Percentiles rank a stretch among this genome's conserved stretches.
phyloP scores from a whole-genome alignment of 2,113 vertebrate genomes.

The Aspidoscelis tigris region DNA sequence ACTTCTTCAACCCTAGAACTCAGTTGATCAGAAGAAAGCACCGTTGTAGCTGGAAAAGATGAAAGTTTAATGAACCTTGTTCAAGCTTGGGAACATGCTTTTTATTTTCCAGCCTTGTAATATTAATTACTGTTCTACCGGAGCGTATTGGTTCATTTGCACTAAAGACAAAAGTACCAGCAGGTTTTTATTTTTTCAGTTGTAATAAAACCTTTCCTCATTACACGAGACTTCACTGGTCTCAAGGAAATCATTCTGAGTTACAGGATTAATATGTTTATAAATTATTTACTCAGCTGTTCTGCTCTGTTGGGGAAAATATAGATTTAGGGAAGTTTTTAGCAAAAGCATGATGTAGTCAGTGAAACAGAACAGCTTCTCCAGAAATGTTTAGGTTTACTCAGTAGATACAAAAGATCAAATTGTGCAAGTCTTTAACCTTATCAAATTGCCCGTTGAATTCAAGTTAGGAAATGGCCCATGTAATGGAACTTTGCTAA shows the following conservation, averaged over 20 bases:
- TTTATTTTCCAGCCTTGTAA: not conserved
- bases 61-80: not conserved
- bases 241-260: constrained; percentile 35
- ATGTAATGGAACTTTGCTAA: constrained; percentile 4
- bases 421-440: constrained; percentile 17
- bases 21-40: not conserved
- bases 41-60: not conserved
- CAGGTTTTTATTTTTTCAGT: not conserved
- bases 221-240: constrained; percentile 14
- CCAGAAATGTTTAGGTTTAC: constrained; percentile 6
- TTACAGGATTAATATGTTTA: constrained; percentile 29
- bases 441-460: constrained; percentile 29
- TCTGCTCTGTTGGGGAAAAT: constrained; percentile 53
- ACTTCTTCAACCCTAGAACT: not conserved
- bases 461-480: constrained; percentile 8
- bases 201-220: not conserved
- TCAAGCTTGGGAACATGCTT: not conserved
- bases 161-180: not conserved
- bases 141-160: not conserved
- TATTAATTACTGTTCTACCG: too few species aligned
- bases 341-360: constrained; percentile 8
- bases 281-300: constrained; percentile 50
- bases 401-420: constrained; percentile 28
- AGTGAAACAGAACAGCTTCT: constrained; percentile 40
- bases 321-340: constrained; percentile 25